Evolutionary conservation across 2,113 vertebrate genomes (phyloP), one percentile per base, ranked within the genome.

Genomic region (Equus quagga): DNA sequence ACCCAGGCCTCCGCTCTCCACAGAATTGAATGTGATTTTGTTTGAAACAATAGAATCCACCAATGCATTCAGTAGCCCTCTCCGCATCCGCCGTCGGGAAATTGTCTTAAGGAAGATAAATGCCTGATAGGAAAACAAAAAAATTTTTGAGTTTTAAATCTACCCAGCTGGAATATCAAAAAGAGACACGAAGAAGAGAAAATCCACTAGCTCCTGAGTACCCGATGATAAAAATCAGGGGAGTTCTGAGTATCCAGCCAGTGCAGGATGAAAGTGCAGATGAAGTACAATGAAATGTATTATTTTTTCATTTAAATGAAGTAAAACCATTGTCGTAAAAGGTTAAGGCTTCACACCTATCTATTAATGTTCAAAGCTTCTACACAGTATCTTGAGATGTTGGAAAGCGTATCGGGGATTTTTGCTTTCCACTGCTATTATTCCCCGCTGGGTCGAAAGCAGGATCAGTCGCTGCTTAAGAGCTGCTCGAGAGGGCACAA

Each of bases 41-140:
- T 78, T 95, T 87, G 56, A 6, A 65, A 89, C 51, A 82, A 73
- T 23, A 84, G 76, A 3, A 62, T 94, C 79, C 12, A 95, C 88
- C 85, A 21, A 9, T 54, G 8, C 33, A 58, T 96, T 94, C 46
- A 64, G 1, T n/a, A 83, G 26, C 64, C 70, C 33, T 62, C 41
- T 49, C 19, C 4, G 9, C 62, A 23, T 28, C 10, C 1, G 26
- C 82, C 54, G 62, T 79, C 62, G 18, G 8, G 6, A 46, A 46
- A 44, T 49, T 2, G 13, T 84, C 70, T 36, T 51, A 36, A 93
- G 72, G 81, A 95, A 86, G 65, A 69, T 60, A 62, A 95, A 91
- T 13, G 44, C 26, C 26, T 89, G 5, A 0, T 21, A 60, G 6
- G 12, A 18, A 51, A n/a, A 58, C n/a, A 82, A 78, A 72, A 17